Conservation (phyloP, 1,140 invertebrate genomes). For the Drosophila neocordata region DNA sequence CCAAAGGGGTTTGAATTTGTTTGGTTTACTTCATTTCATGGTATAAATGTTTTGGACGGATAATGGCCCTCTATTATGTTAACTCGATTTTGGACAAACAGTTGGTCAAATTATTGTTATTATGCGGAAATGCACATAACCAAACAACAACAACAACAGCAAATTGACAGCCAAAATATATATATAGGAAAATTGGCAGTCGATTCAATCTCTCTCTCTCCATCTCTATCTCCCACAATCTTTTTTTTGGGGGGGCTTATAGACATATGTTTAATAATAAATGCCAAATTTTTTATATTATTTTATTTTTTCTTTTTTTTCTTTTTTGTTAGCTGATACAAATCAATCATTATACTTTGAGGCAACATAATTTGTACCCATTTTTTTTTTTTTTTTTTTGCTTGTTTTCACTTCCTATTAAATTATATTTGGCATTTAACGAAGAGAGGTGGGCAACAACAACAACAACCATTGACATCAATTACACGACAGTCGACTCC, state of each 20-base stretch:
- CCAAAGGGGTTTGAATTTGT: constrained; percentile 6
- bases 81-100: constrained; percentile 79
- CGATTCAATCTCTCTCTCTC: constrained; percentile 29
- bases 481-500: constrained; percentile 73
- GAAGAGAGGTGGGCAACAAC: constrained; percentile 60
- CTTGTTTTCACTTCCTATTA: constrained; percentile 80
- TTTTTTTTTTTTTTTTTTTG: constrained; percentile 33
- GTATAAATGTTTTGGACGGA: constrained; percentile 9
- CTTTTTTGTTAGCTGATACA: constrained; percentile 70
- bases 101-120: constrained; percentile 76
- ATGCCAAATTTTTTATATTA: neutral
- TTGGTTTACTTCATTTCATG: constrained; percentile 36
- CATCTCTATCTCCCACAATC: constrained; percentile 14
- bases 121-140: constrained; percentile 66
- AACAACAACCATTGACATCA: constrained; percentile 69
- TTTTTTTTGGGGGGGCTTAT: neutral
- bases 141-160: constrained; percentile 35
- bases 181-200: constrained; percentile 51
- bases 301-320: constrained; percentile 30
- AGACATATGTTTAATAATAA: constrained; percentile 58
- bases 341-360: constrained; percentile 74
- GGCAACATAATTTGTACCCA: constrained; percentile 70
- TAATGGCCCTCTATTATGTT: constrained; percentile 65
- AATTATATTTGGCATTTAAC: constrained; percentile 81
- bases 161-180: constrained; percentile 60